Evolutionary conservation across 2,113 vertebrate genomes (phyloP), one percentile per base, ranked within the genome.

Genomic region (Perognathus longimembris): DNA sequence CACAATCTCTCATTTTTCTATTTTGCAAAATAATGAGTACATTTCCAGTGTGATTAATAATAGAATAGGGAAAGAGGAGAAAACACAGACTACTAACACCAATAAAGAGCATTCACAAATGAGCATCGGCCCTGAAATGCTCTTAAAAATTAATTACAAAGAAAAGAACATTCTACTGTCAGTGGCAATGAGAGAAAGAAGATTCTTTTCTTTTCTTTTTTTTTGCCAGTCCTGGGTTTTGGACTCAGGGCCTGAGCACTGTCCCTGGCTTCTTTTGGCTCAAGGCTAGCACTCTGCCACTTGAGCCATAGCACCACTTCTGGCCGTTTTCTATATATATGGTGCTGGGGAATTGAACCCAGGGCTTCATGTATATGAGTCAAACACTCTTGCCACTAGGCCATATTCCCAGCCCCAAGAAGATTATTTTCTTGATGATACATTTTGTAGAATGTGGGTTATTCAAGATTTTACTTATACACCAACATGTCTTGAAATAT

Each of bases 401-500:
- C n/a, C n/a, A n/a, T n/a, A n/a, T n/a, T n/a, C n/a, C n/a, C n/a
- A n/a, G n/a, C n/a, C n/a, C n/a, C n/a, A 73, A 84, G 45, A 84
- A 78, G 69, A 89, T 92, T 88, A 84, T 76, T 90, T 96, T 92
- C 54, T 85, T 81, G 66, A 93, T 79, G 90, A 90, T 26, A 89
- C 32, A 32, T 69, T 89, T 88, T 85, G 10, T 78, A 87, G 91
- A 94, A 91, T 94, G 89, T 92, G 84, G 80, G 50, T 80, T 93
- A 96, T 89, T 97, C 63, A 93, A 92, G 69, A 94, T 93, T 83
- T 87, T 96, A 94, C 59, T 95, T 92, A 97, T 96, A 92, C 74
- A 95, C 54, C 85, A 96, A 78, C 54, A 88, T 80, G 95, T 94
- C 82, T 57, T 36, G 57, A 92, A 95, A 92, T 85, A 92, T 88